phyloP scores from a whole-genome alignment of 2,113 vertebrate species.

The Zosterops borbonicus region DNA sequence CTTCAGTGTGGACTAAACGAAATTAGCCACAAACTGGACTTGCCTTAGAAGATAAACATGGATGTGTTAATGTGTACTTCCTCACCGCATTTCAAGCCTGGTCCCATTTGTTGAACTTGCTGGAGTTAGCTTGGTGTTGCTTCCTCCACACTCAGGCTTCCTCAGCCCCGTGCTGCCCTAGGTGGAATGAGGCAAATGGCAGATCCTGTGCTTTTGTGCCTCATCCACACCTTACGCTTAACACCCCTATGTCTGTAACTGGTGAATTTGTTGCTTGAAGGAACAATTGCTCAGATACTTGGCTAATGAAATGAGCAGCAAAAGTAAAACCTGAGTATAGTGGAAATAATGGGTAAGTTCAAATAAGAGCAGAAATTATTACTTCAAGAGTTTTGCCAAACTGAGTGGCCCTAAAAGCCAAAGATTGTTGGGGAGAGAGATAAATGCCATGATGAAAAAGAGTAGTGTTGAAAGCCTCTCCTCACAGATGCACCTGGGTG shows the following conservation, averaged over 20 bases:
- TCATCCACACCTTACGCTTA: fast-evolving
- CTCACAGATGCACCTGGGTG: fast-evolving
- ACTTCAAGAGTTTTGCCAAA: not conserved
- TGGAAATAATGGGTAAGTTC: not conserved
- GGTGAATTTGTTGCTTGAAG: too few relatives aligned
- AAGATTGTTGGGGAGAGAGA: fast-evolving
- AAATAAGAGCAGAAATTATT: not conserved
- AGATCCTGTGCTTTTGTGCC: not conserved
- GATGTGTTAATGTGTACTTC: fast-evolving
- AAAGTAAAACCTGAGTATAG: not conserved
- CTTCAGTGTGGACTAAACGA: not conserved
- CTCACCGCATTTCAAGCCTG: fast-evolving
- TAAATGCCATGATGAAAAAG: not conserved
- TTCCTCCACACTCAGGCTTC: not conserved
- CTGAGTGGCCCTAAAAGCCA: not conserved
- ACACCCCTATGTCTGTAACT: fast-evolving
- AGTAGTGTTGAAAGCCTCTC: not conserved
- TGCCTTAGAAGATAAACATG: fast-evolving
- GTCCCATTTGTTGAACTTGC: fast-evolving
- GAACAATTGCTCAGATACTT: not conserved
- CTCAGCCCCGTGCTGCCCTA: fast-evolving
- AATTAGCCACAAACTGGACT: not conserved
- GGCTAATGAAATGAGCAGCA: not conserved
- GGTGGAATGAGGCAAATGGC: fast-evolving
- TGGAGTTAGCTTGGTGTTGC: fast-evolving